phyloP scores from a whole-genome alignment of 1,140 invertebrate species.

The Araneus ventricosus region DNA sequence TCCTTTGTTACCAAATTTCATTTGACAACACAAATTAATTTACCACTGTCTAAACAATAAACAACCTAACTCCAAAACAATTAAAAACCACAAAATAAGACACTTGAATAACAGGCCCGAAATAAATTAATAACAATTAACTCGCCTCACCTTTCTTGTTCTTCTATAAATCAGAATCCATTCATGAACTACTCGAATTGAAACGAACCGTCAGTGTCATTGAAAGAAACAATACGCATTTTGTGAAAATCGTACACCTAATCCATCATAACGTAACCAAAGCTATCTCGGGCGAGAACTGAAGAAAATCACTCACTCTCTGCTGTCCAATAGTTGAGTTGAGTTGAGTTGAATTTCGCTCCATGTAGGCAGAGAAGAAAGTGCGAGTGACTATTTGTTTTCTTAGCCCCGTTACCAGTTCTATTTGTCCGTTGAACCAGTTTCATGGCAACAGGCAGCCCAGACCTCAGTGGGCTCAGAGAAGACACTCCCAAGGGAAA shows the following conservation, averaged over 20 bases:
- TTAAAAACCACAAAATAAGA: neutral
- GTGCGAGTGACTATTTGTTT: slow-evolving; percentile 12
- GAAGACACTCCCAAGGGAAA: slow-evolving; percentile 34
- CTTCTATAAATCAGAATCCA: neutral
- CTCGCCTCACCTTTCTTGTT: neutral
- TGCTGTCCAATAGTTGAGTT: neutral
- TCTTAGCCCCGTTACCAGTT: slow-evolving; percentile 37
- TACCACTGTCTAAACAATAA: neutral
- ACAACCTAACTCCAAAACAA: neutral
- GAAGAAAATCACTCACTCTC: neutral
- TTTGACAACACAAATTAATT: neutral
- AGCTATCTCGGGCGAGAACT: too few species aligned
- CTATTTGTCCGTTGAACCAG: slow-evolving; percentile 46
- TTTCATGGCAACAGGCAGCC: neutral
- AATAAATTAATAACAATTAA: neutral
- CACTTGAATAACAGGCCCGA: too few species aligned
- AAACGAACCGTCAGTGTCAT: neutral
- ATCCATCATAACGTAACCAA: neutral
- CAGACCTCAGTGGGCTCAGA: slow-evolving; percentile 4
- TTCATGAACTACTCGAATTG: neutral
- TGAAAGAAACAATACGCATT: neutral
- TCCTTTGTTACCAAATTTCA: neutral
- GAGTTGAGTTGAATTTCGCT: neutral
- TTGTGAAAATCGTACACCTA: neutral
- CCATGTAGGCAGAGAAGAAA: neutral